Percentiles rank a stretch among this genome's conserved stretches.
Evolutionary conservation across 1,140 invertebrate species (phyloP).

Genomic region (Trichomalopsis sarcophagae): DNA sequence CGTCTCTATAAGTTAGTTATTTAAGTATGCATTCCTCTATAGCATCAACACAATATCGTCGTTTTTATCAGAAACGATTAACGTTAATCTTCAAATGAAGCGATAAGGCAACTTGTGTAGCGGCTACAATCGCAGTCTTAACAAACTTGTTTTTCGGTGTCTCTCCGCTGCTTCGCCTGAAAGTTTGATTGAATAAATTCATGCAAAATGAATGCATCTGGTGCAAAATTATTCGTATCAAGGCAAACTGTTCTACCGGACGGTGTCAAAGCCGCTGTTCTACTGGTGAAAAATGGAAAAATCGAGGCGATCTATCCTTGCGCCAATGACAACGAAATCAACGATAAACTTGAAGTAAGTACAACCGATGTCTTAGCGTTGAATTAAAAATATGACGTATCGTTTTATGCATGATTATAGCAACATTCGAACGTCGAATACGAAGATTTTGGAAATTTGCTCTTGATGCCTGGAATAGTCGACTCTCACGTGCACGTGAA

Average conservation of each 20-base stretch:
- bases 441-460: conserved; percentile 77
- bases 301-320: conserved; percentile 52
- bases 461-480: conserved; percentile 87
- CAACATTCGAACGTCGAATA: conserved; percentile 51
- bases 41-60: too few species aligned
- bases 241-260: conserved; percentile 55
- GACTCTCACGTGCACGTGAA: conserved; percentile 93
- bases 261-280: conserved; percentile 54
- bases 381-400: not conserved
- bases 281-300: conserved; percentile 55
- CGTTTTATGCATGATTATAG: conserved; percentile 13
- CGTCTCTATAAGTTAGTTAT: too few species aligned
- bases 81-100: not conserved
- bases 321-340: conserved; percentile 41
- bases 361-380: too few species aligned
- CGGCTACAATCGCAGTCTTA: not conserved
- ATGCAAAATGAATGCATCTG: conserved; percentile 15
- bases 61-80: too few species aligned
- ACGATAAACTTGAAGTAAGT: not conserved
- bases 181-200: not conserved
- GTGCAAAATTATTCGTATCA: conserved; percentile 52
- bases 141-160: not conserved
- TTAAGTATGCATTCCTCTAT: too few species aligned
- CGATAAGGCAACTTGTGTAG: not conserved
- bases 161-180: not conserved